Evolutionary conservation across 2,113 vertebrate species (phyloP), one percentile per base, ranked within the genome.

Genomic region (Sinocyclocheilus maitianheensis): DNA sequence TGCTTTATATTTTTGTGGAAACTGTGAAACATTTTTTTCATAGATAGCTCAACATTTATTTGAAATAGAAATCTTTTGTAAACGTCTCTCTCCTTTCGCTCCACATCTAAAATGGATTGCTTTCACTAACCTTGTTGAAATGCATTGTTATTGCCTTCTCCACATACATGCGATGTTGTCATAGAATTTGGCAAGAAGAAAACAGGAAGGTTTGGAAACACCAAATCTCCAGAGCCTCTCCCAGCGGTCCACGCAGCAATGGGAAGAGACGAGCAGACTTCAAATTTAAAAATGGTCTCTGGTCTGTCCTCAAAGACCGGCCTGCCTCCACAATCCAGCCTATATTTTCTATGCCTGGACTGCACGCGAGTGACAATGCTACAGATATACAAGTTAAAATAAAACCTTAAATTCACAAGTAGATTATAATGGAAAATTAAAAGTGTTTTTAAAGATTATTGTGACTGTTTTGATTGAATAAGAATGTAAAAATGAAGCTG

Each of bases 221-320:
- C 0, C 46, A 65, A 11, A 75, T 48, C 46, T 11, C 46, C 22
- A 14, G 62, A 48, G 46, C 46, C 46, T 48, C 46, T 48, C 46
- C 46, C 46, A 48, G 10, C 84, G 34, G 46, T 48, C 26, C 81
- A 60, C 67, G 14, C 43, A 79, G 62, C 79, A 26, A 83, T 10
- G n/a, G 60, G 65, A 83, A 81, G 18, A 30, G 69, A 77, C 62
- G 24, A 85, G n/a, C 71, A 30, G 48, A 51, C 51, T 84, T 84
- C 53, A n/a, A 60, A 69, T 90, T 85, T 88, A 48, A 78, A 82
- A 83, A 88, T 26, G 6, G 40, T 7, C 40, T 85, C 46, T 78
- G 34, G 72, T 85, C 22, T 63, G 72, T 55, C 37, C 67, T 46
- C 71, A 46, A 22, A 43, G 9, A 6, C 8, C 11, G 22, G 22